Evolutionary conservation across 2,888 invertebrate species (phyloP), one percentile per base, ranked within the genome.

Genomic region (Euzophera pinguis): DNA sequence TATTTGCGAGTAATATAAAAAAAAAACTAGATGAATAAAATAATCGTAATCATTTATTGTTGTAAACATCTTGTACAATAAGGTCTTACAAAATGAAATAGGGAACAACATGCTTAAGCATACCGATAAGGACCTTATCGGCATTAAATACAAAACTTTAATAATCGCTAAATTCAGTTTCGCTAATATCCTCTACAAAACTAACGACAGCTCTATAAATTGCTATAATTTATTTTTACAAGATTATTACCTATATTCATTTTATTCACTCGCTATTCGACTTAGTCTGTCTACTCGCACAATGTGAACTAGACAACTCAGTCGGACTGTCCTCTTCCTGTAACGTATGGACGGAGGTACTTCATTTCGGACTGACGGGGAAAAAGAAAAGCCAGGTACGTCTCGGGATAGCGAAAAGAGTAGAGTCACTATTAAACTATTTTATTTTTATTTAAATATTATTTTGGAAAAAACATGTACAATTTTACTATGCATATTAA

Each of bases 351-450:
- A 78, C 78, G 71, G 66, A 77, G 81, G 75, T 82, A 82, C 86
- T 87, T 86, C 86, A 83, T 86, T 84, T 78, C 72, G 77, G 78
- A 81, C 75, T 75, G 84, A 82, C 55, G 78, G 74, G 65, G 76
- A 84, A 84, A 83, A 83, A 78, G 75, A 81, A 83, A 82, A 75
- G 67, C 72, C 78, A 76, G 78, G 79, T 73, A 65, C 64, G 72
- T 76, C 75, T 77, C 76, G 66, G 75, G 57, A 73, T 67, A 72
- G 53, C 48, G 66, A 50, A 54, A 42, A 49, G 37, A 13, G 59
- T 72, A 64, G 81, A 81, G 77, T 53, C 64, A 38, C 6, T 47
- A 53, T 35, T 39, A 17, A 48, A 50, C 47, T 51, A 27, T 50
- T 52, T 57, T 49, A 32, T 37, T 22, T 35, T 50, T 49, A 57